Evolutionary conservation across 92 coral and sea anemone species (phyloP).

Genomic region (Plumapathes pennacea): DNA sequence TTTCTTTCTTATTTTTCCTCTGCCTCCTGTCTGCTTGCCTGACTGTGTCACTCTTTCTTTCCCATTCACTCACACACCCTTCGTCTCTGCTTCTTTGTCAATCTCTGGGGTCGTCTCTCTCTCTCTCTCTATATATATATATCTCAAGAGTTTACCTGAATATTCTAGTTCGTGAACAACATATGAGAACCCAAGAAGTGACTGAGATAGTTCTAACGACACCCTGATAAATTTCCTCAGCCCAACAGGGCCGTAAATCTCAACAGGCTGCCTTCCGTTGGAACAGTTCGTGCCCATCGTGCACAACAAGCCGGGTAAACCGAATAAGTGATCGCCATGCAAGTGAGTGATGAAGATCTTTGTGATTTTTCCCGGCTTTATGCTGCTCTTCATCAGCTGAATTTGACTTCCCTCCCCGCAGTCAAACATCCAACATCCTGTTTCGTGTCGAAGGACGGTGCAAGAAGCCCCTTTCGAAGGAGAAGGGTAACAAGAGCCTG

Average conservation of each 20-base stretch:
- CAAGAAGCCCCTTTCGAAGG: conserved; percentile 89
- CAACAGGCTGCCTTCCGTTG: conserved; percentile 53
- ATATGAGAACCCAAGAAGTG: conserved; percentile 75
- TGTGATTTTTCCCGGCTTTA: conserved; percentile 76
- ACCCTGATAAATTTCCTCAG: conserved; percentile 72
- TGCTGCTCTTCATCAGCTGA: conserved; percentile 79
- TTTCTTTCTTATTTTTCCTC: no score
- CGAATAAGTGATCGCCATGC: conserved; percentile 95
- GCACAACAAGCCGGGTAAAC: conserved; percentile 90
- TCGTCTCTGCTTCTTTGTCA: no score
- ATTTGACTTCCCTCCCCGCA: conserved; percentile 96
- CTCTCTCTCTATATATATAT: no score
- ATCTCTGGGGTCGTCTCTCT: no score
- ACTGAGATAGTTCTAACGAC: conserved; percentile 65
- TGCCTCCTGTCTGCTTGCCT: no score
- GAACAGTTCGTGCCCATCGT: conserved; percentile 77
- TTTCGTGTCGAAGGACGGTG: conserved; percentile 64
- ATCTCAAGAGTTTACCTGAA: conserved; percentile 28
- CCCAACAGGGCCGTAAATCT: conserved; percentile 89
- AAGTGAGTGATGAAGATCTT: conserved; percentile 95
- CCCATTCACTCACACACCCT: no score
- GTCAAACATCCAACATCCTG: conserved; percentile 97
- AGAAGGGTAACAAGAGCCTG: conserved; percentile 90
- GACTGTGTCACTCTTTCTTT: no score
- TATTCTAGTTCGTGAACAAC: conserved; percentile 77